Evolutionary conservation across 1,140 invertebrate genomes (phyloP).

Genomic region (Phthorimaea operculella): DNA sequence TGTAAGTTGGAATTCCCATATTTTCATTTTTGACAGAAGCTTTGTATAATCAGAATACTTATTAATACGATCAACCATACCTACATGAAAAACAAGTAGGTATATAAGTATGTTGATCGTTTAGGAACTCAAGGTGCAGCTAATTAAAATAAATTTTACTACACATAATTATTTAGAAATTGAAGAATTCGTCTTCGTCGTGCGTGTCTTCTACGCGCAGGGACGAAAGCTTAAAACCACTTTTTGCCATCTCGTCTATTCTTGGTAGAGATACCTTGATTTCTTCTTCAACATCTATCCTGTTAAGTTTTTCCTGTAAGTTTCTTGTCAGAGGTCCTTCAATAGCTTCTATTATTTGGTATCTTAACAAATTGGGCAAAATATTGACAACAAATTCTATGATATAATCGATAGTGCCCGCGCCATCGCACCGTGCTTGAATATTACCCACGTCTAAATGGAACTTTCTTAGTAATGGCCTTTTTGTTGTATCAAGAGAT

Average conservation of each 20-base stretch:
- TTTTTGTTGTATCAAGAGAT: slow-evolving; percentile 75
- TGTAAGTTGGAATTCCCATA: too few relatives aligned
- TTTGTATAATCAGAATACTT: too few relatives aligned
- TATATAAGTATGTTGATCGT: too few relatives aligned
- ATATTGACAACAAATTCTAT: slow-evolving; percentile 79
- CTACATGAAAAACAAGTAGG: too few relatives aligned
- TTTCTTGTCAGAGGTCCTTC: slow-evolving; percentile 74
- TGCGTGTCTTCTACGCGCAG: slow-evolving; percentile 10
- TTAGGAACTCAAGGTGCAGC: too few relatives aligned
- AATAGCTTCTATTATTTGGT: slow-evolving; percentile 80
- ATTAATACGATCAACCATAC: too few relatives aligned
- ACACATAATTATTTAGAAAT: slow-evolving; percentile 19
- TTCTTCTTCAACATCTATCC: slow-evolving; percentile 73
- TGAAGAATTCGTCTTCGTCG: slow-evolving; percentile 30
- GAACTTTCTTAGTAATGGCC: slow-evolving; percentile 72
- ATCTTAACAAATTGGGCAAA: slow-evolving; percentile 78
- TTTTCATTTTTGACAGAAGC: too few relatives aligned
- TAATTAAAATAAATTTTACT: too few relatives aligned
- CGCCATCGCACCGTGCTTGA: slow-evolving; percentile 74
- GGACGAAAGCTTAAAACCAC: slow-evolving; percentile 27
- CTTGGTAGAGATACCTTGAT: slow-evolving; percentile 72
- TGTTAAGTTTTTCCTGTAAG: slow-evolving; percentile 72
- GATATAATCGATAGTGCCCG: slow-evolving; percentile 79
- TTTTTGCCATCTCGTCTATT: slow-evolving; percentile 64
- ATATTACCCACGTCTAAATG: slow-evolving; percentile 81